phyloP scores from a whole-genome alignment of 2,888 invertebrate species.

The Tipula unca region DNA sequence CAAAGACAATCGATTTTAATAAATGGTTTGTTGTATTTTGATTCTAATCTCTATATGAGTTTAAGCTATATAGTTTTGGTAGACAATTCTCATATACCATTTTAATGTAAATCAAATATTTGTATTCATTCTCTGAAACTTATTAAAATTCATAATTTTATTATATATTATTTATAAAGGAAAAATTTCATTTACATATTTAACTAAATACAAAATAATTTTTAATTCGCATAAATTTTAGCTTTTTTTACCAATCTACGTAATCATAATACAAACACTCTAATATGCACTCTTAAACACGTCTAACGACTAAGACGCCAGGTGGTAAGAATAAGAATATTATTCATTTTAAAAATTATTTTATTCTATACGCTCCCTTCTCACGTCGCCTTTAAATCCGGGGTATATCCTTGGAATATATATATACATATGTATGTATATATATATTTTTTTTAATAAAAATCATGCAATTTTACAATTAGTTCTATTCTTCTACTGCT shows the following conservation, averaged over 20 bases:
- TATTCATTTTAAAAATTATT: not conserved
- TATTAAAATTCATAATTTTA: not conserved
- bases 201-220: not conserved
- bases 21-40: not conserved
- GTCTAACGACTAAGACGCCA: not conserved
- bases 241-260: not conserved
- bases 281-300: slow-evolving; percentile 16
- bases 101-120: too few species aligned
- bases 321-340: not conserved
- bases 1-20: not conserved
- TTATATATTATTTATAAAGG: not conserved
- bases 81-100: too few species aligned
- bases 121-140: not conserved
- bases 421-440: too few species aligned
- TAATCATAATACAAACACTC: slow-evolving; percentile 2
- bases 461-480: slow-evolving; percentile 14
- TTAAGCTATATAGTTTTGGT: too few species aligned
- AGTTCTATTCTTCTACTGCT: not conserved
- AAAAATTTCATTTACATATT: not conserved
- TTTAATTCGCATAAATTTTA: not conserved
- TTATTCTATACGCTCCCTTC: not conserved
- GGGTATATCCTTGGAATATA: not conserved
- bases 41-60: not conserved
- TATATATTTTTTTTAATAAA: not conserved
- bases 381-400: not conserved